phyloP scores from a whole-genome alignment of 2,888 invertebrate species.

The Eilema griseolum region DNA sequence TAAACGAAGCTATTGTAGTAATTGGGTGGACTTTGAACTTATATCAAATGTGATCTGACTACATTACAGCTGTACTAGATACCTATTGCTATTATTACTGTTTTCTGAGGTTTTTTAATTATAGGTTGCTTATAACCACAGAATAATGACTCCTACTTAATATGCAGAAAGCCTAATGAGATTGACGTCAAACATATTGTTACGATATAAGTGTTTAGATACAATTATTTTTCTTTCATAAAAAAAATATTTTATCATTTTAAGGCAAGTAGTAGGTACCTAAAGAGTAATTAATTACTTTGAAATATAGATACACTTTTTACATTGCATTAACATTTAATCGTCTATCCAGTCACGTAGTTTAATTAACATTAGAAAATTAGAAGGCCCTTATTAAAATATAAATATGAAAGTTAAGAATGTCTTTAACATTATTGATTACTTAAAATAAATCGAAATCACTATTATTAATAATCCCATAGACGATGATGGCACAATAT shows the following conservation, averaged over 20 bases:
- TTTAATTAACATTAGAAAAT: background rate
- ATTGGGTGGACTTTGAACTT: slow-evolving; percentile 1
- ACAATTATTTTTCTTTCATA: slow-evolving; percentile 14
- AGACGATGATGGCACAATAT: background rate
- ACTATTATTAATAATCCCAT: background rate
- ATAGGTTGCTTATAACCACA: slow-evolving; percentile 23
- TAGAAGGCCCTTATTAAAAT: background rate
- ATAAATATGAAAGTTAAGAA: background rate
- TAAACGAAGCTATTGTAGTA: background rate
- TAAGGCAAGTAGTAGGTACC: background rate
- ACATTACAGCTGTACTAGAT: slow-evolving; percentile 19
- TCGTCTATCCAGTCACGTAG: background rate
- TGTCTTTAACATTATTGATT: background rate
- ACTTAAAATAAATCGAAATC: background rate
- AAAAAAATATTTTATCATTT: background rate
- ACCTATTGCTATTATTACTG: slow-evolving; percentile 15
- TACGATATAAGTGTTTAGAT: slow-evolving; percentile 23
- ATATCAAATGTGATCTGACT: slow-evolving; percentile 33
- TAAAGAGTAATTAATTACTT: background rate
- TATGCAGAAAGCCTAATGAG: slow-evolving; percentile 43
- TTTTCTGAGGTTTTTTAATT: slow-evolving; percentile 42
- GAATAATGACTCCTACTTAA: slow-evolving; percentile 33
- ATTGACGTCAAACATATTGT: slow-evolving; percentile 45
- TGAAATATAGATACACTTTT: background rate
- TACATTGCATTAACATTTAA: background rate